Conservation (phyloP, 2,888 invertebrate genomes). For the Drosophila fungiperda region DNA sequence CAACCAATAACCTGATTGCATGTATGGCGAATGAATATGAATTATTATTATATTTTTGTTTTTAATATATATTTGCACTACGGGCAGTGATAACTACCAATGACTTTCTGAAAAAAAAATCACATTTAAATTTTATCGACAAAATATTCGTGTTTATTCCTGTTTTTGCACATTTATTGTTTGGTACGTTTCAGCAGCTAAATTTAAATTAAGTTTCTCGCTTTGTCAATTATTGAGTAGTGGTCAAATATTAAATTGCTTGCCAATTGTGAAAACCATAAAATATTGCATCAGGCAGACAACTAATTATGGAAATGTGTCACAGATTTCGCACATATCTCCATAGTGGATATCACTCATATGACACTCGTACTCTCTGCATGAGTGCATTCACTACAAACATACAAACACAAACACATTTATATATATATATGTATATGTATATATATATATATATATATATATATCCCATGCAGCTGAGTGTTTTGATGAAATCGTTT, state of each 20-base stretch:
- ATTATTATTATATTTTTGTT: conserved; percentile 25
- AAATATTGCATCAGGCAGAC: conserved; percentile 37
- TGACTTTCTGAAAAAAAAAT: conserved; percentile 17
- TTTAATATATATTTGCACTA: conserved; percentile 32
- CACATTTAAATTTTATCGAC: conserved; percentile 6
- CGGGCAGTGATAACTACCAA: conserved; percentile 33
- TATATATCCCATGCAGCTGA: conserved; percentile 25
- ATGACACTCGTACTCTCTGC: conserved; percentile 3
- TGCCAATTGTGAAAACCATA: conserved; percentile 27
- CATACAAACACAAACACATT: neutral
- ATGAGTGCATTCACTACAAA: conserved; percentile 8
- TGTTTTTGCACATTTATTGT: conserved; percentile 27
- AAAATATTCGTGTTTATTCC: neutral
- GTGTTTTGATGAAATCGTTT: conserved; percentile 59
- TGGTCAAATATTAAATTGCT: conserved; percentile 49
- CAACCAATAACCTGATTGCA: conserved; percentile 64
- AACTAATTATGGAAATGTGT: conserved; percentile 70
- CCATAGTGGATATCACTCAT: conserved; percentile 11
- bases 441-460: no score
- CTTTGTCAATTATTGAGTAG: conserved; percentile 14
- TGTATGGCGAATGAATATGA: conserved; percentile 34
- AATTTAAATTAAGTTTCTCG: conserved; percentile 62
- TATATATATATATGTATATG: neutral
- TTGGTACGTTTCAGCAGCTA: conserved; percentile 28
- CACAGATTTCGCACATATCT: conserved; percentile 41